These are phyloP conservation scores for Atractosteus spatula DNA, from an alignment of 2,113 vertebrate species.

Conservation along the genomic window DNA sequence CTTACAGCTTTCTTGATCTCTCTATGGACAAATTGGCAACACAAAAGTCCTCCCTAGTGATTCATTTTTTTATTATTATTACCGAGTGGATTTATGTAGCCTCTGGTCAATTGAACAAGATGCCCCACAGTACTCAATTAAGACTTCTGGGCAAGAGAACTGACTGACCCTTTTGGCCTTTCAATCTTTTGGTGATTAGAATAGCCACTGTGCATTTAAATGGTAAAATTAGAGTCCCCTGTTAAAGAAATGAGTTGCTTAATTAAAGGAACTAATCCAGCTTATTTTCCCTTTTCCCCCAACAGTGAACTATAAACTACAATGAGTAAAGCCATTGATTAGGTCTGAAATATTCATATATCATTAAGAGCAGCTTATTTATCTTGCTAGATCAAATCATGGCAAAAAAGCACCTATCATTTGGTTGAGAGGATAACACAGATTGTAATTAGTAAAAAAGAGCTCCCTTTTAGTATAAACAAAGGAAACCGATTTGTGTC, in stretches of 20 bases:
- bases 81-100: background rate
- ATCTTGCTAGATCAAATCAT: too few relatives aligned
- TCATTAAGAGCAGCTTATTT: too few relatives aligned
- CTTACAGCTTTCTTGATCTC: background rate
- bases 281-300: background rate
- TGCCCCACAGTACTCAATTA: background rate
- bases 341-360: too few relatives aligned
- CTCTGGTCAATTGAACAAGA: background rate
- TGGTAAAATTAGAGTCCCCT: background rate
- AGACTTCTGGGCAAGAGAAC: background rate
- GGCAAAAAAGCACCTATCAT: too few relatives aligned
- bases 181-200: conserved; percentile 1
- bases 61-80: background rate
- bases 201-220: conserved; percentile 1
- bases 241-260: background rate
- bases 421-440: too few relatives aligned
- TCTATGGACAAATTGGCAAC: background rate
- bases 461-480: too few relatives aligned
- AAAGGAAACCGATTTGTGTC: too few relatives aligned
- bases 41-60: background rate
- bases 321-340: too few relatives aligned
- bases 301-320: too few relatives aligned
- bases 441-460: too few relatives aligned
- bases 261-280: background rate
- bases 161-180: background rate